phyloP scores from a whole-genome alignment of 2,888 invertebrate genomes.

The Drosophila maculinotata region DNA sequence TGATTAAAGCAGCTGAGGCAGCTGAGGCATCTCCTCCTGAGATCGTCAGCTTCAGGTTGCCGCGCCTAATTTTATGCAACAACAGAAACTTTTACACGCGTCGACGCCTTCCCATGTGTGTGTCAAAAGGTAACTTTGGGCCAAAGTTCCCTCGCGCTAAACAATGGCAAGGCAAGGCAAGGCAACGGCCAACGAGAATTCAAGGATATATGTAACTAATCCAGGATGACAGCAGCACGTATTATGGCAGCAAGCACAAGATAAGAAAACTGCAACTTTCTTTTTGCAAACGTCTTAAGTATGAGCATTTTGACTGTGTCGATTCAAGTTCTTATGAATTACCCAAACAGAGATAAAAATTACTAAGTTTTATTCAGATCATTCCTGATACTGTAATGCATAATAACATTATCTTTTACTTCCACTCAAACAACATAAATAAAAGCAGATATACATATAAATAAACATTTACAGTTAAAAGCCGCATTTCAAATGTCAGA shows the following conservation, averaged over 20 bases:
- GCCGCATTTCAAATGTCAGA: too few relatives aligned
- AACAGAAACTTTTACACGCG: constrained; percentile 77
- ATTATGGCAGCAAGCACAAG: constrained; percentile 40
- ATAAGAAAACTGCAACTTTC: constrained; percentile 68
- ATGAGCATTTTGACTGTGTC: constrained; percentile 1
- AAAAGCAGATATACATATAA: too few relatives aligned
- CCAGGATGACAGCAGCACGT: constrained; percentile 73
- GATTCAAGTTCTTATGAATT: constrained; percentile 21
- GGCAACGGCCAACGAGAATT: constrained; percentile 47
- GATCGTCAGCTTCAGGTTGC: constrained; percentile 8
- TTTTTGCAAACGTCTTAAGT: constrained; percentile 4
- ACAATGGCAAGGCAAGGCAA: constrained; percentile 48
- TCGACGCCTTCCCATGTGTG: constrained; percentile 64
- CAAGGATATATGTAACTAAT: constrained; percentile 71
- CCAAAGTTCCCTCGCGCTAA: constrained; percentile 53
- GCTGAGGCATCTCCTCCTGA: constrained; percentile 1
- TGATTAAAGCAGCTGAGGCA: constrained; percentile 64
- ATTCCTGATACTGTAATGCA: not conserved
- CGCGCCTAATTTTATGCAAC: constrained; percentile 66
- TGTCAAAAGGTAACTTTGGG: constrained; percentile 67
- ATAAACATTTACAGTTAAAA: too few relatives aligned
- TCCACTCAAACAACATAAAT: too few relatives aligned
- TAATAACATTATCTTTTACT: too few relatives aligned
- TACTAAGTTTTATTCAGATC: not conserved
- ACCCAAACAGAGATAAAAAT: not conserved